Percentiles rank a stretch among this genome's conserved stretches.
These are phyloP conservation scores for Eubasilissa regina DNA, from an alignment of 1,140 invertebrate species.

Conservation along the genomic window DNA sequence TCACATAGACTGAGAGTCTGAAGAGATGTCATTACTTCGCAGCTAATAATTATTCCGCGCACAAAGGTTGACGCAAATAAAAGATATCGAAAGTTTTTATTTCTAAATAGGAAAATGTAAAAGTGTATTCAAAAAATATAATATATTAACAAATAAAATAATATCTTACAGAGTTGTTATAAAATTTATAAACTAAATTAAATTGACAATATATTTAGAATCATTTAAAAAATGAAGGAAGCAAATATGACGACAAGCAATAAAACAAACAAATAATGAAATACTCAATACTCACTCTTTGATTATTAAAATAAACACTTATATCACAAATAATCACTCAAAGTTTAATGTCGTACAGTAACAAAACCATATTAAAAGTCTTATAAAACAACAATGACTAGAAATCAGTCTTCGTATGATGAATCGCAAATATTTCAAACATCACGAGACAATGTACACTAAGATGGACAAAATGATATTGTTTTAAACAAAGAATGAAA, in stretches of 20 bases:
- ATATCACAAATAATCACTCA: slow-evolving; percentile 7
- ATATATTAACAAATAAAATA: no score
- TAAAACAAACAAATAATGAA: neutral
- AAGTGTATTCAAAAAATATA: neutral
- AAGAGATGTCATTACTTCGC: neutral
- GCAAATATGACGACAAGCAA: neutral
- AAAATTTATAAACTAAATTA: no score
- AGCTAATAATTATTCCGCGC: neutral
- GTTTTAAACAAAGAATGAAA: slow-evolving; percentile 7
- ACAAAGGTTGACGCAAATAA: no score
- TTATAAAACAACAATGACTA: neutral
- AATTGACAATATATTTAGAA: no score
- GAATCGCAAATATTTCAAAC: slow-evolving; percentile 3
- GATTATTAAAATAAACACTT: slow-evolving; percentile 19
- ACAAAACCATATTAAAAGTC: slow-evolving; percentile 13
- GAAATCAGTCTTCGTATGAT: slow-evolving; percentile 1
- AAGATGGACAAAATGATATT: neutral
- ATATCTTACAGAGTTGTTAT: no score
- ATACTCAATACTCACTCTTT: slow-evolving; percentile 20
- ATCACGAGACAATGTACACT: neutral
- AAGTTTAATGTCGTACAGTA: slow-evolving; percentile 12
- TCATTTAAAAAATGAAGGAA: no score
- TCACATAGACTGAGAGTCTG: neutral
- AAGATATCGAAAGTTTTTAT: neutral
- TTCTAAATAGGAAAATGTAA: no score